A percentile compares a stretch with the other conserved stretches of the same genome.
phyloP scores from a whole-genome alignment of 2,888 invertebrate species.

The Platycheirus rosarum region DNA sequence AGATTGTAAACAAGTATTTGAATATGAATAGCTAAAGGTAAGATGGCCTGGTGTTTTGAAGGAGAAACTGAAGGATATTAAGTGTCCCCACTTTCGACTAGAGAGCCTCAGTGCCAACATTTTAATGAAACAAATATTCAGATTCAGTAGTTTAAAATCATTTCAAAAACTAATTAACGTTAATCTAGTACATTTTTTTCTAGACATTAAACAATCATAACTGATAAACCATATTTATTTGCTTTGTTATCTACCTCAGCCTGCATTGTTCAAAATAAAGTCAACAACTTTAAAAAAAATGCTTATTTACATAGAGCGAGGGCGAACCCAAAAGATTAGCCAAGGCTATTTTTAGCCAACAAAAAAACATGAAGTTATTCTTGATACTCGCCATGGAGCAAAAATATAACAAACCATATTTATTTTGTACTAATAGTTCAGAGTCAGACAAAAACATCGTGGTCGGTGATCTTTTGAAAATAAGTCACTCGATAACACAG shows the following conservation, averaged over 20 bases:
- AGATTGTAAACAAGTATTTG: no score
- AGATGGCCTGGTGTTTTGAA: no score
- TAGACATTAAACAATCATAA: neutral
- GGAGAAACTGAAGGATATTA: no score
- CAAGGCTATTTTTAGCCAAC: conserved; percentile 27
- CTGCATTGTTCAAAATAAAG: neutral
- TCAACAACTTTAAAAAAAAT: conserved; percentile 13
- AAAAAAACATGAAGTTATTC: conserved; percentile 2
- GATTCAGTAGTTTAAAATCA: no score
- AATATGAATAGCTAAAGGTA: no score
- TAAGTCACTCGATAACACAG: conserved; percentile 16
- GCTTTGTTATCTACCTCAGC: neutral
- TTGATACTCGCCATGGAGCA: neutral
- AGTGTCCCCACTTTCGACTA: no score
- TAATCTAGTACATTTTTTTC: no score
- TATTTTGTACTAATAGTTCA: conserved; percentile 1
- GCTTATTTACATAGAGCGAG: neutral
- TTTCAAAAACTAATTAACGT: no score
- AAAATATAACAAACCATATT: conserved; percentile 13
- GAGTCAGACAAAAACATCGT: conserved; percentile 3
- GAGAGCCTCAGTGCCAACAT: no score
- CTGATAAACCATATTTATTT: neutral
- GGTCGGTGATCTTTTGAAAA: conserved; percentile 32
- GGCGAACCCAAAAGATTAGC: conserved; percentile 25
- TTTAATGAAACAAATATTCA: no score